A percentile compares a stretch with the other conserved stretches of the same genome.
Evolutionary conservation across 2,113 vertebrate genomes (phyloP).

Genomic region (Oenanthe oenanthe): DNA sequence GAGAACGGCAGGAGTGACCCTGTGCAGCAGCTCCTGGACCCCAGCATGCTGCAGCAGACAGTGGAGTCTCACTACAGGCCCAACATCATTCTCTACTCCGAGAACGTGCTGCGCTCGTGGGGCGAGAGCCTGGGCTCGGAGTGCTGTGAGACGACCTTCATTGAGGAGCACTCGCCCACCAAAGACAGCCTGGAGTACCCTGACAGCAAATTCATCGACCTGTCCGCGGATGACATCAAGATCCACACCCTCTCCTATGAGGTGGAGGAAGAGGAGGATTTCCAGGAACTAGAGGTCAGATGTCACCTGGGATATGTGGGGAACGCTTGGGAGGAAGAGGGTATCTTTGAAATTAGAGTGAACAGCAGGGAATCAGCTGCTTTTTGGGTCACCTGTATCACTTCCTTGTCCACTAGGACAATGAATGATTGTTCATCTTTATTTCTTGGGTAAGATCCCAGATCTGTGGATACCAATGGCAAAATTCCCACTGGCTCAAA

Average conservation of each 20-base stretch:
- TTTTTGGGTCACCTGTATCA: neutral
- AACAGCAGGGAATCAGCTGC: neutral
- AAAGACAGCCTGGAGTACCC: constrained; percentile 84
- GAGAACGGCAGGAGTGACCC: constrained; percentile 69
- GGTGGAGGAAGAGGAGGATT: constrained; percentile 89
- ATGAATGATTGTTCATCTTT: accelerated
- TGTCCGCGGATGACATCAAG: constrained; percentile 84
- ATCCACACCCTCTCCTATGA: constrained; percentile 92
- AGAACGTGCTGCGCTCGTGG: constrained; percentile 83
- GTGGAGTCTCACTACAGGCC: constrained; percentile 81
- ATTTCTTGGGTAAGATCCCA: neutral
- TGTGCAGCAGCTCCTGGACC: constrained; percentile 86
- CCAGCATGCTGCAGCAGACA: constrained; percentile 81
- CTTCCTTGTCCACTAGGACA: neutral
- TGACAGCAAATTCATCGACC: constrained; percentile 85
- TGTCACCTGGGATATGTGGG: neutral
- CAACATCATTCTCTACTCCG: constrained; percentile 87
- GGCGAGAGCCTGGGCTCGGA: constrained; percentile 78
- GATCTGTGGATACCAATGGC: neutral
- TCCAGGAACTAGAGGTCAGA: constrained; percentile 93
- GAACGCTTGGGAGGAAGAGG: neutral
- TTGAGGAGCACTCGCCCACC: constrained; percentile 80
- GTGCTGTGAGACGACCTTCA: constrained; percentile 95
- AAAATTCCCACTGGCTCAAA: neutral
- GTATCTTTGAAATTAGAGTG: neutral